Base-by-base conservation (phyloP, 2,888 invertebrate species). In the Odontocolon sp. region DNA sequence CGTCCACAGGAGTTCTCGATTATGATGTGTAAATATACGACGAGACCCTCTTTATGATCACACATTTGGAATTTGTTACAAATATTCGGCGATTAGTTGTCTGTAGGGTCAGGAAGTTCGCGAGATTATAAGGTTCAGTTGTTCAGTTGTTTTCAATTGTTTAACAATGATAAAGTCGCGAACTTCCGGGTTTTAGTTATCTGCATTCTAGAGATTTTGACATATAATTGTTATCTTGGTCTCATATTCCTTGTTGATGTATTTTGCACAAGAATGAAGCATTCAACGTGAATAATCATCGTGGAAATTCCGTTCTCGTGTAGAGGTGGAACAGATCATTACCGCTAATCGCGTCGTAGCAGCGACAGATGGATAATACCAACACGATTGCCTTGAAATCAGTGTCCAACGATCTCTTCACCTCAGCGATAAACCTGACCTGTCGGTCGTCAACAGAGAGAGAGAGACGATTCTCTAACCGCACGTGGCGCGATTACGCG, bases 371-470 rank as follows among this genome's bases (percentile, higher is more conserved):
- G n/a, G 11, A 38, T 11, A 11, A 26, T 11, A 11, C 26, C 6
- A 50, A n/a, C 26, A 5, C 18, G 11, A 16, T 36, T 31, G 21
- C 54, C n/a, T 33, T 28, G 21, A 18, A 61, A 61, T 26, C 31
- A 31, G 33, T 61, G 28, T 9, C 61, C 45, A 42, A 40, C 45
- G 31, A 31, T 61, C 42, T 61, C 61, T 45, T 45, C 61, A 16
- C 31, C 61, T 45, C 23, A 26, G 45, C 3, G 61, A 61, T 61
- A 45, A 61, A 45, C 45, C 45, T 45, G 61, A 61, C 61, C 42
- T 45, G 45, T 2, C 45, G 61, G 3, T 28, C 42, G 8, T n/a
- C 28, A 18, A 9, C 50, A 50, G 26, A n/a, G 8, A 9, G 16
- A 2, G 23, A 9, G 9, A 45, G 42, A 16, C 9, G 31, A 40